phyloP scores from a whole-genome alignment of 1,140 invertebrate species.

The Sesamia nonagrioides region DNA sequence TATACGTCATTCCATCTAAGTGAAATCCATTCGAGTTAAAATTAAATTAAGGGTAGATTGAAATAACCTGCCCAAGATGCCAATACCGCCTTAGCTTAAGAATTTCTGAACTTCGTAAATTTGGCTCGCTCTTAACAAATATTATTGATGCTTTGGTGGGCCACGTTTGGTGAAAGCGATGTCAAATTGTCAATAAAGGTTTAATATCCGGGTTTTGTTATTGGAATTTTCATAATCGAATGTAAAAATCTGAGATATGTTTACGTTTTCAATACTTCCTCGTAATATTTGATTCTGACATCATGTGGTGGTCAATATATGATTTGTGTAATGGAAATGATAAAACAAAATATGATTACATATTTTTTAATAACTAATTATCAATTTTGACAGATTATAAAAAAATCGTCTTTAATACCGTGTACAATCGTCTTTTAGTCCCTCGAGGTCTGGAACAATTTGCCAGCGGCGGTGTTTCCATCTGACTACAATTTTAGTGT shows the following conservation, averaged over 20 bases:
- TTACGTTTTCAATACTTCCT: not conserved
- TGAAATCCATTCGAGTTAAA: constrained; percentile 47
- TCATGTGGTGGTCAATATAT: no score
- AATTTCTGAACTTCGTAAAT: constrained; percentile 33
- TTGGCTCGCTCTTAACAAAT: constrained; percentile 23
- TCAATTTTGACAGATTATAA: no score
- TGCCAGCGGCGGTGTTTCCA: no score
- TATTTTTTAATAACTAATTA: no score
- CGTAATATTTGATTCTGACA: no score
- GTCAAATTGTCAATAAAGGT: constrained; percentile 10
- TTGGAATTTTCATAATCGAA: no score
- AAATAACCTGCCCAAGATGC: constrained; percentile 52
- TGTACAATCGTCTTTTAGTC: no score
- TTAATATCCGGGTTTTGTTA: not conserved
- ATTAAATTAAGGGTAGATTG: constrained; percentile 56
- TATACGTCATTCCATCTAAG: constrained; percentile 36
- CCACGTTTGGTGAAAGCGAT: not conserved
- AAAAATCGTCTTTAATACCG: no score
- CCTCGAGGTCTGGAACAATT: no score
- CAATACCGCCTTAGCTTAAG: constrained; percentile 35
- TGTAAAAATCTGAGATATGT: not conserved
- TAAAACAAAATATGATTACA: no score
- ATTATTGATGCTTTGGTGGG: constrained; percentile 9
- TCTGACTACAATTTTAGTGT: no score
- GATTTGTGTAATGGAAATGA: not conserved